These are phyloP conservation scores for Drosophila kokeensis DNA, from an alignment of 2,888 invertebrate genomes.

Conservation along the genomic window DNA sequence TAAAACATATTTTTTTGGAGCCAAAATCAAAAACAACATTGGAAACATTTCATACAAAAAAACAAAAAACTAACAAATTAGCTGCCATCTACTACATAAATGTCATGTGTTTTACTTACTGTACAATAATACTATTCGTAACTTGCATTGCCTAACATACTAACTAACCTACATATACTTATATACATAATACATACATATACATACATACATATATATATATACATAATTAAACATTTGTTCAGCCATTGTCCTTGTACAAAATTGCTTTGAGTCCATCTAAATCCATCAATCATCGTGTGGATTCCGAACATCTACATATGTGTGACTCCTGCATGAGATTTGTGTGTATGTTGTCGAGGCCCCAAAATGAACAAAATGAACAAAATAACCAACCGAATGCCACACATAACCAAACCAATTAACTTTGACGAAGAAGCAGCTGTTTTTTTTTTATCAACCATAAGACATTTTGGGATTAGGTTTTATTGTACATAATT, in stretches of 20 bases:
- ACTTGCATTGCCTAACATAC: constrained; percentile 59
- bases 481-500: background rate
- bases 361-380: constrained; percentile 2
- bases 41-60: background rate
- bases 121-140: constrained; percentile 49
- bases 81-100: constrained; percentile 6
- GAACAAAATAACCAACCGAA: constrained; percentile 2
- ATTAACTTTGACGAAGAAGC: constrained; percentile 7
- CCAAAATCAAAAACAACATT: constrained; percentile 25
- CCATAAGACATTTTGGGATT: background rate
- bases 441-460: background rate
- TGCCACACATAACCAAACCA: background rate
- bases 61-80: constrained; percentile 12
- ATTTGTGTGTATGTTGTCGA: constrained; percentile 32
- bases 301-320: constrained; percentile 26
- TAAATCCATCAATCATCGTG: constrained; percentile 37
- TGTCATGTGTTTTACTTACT: constrained; percentile 70
- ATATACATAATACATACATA: constrained; percentile 32
- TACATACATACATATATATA: constrained; percentile 28
- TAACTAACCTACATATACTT: constrained; percentile 42
- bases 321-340: constrained; percentile 48
- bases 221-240: constrained; percentile 24
- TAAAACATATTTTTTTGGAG: constrained; percentile 51
- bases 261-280: constrained; percentile 58
- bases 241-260: constrained; percentile 54